phyloP scores from a whole-genome alignment of 2,113 vertebrate genomes.

The Stegostoma tigrinum region DNA sequence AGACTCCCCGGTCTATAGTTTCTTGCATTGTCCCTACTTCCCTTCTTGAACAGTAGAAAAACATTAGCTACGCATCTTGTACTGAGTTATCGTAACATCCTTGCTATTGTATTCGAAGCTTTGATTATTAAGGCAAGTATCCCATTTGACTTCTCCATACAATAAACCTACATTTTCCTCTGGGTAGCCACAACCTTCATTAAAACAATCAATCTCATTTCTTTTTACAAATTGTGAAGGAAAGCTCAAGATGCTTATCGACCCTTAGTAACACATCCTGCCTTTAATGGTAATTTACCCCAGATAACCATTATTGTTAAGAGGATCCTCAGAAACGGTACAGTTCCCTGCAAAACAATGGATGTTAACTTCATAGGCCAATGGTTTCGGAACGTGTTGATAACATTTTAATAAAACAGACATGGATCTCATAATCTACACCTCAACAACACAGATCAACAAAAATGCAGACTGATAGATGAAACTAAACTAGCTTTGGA shows the following conservation, averaged over 20 bases:
- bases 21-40: too few relatives aligned
- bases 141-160: too few relatives aligned
- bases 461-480: background rate
- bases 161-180: too few relatives aligned
- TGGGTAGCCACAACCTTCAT: background rate
- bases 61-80: too few relatives aligned
- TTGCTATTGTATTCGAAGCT: too few relatives aligned
- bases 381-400: background rate
- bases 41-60: too few relatives aligned
- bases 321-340: background rate
- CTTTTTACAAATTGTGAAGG: background rate
- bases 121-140: too few relatives aligned
- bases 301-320: background rate
- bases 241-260: background rate
- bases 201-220: background rate
- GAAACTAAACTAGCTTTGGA: background rate
- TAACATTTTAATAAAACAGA: background rate
- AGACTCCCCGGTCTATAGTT: too few relatives aligned
- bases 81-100: too few relatives aligned
- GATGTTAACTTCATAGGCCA: background rate
- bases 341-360: background rate
- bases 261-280: too few relatives aligned
- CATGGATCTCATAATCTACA: background rate
- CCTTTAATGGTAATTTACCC: background rate
- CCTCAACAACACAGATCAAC: background rate